These are phyloP conservation scores for Phycodurus eques DNA, from an alignment of 2,113 vertebrate species.

Conservation along the genomic window DNA sequence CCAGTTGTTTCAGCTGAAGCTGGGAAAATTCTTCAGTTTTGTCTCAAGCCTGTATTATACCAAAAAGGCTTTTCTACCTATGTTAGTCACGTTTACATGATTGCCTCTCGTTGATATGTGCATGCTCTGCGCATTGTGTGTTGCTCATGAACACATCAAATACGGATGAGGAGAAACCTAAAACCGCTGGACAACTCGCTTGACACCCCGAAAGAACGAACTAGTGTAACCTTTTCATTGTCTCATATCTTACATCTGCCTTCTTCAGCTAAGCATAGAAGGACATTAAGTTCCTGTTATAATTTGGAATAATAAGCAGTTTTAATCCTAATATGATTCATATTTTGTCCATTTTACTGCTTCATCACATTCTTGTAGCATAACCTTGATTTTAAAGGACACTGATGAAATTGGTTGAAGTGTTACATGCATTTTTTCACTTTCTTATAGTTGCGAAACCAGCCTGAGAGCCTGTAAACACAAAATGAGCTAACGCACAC, in stretches of 20 bases:
- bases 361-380: conserved; percentile 17
- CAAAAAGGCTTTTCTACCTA: background rate
- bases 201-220: background rate
- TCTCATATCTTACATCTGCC: background rate
- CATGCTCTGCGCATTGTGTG: background rate
- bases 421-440: conserved; percentile 36
- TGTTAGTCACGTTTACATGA: background rate
- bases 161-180: background rate
- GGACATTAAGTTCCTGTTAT: conserved; percentile 26
- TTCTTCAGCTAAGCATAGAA: conserved; percentile 1
- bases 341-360: conserved; percentile 18
- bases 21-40: no score
- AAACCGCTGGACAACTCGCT: background rate
- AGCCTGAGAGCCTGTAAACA: conserved; percentile 16
- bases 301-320: conserved; percentile 15
- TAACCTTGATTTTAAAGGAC: conserved; percentile 26
- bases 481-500: conserved; percentile 21
- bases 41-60: background rate
- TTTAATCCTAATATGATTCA: conserved; percentile 8
- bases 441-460: conserved; percentile 24
- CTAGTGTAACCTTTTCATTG: background rate
- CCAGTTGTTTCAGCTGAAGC: no score
- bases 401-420: background rate
- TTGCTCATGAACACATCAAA: background rate
- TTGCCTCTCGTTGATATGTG: background rate